Percentiles rank a stretch among this genome's conserved stretches.
Evolutionary conservation across 1,140 invertebrate genomes (phyloP).

Genomic region (Acromyrmex echinatior): DNA sequence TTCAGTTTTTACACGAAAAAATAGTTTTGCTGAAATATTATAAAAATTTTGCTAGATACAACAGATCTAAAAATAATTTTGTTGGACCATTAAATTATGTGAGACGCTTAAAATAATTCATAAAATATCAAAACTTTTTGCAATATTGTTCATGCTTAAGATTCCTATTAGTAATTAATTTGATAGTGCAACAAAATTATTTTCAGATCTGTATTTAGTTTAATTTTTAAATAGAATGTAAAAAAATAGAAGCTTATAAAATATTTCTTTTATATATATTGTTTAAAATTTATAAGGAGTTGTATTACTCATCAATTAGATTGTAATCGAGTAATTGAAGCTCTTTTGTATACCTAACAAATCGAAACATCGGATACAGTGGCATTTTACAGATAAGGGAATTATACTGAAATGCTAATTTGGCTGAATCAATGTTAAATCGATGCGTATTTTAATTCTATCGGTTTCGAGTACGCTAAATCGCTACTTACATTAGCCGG

Average conservation of each 20-base stretch:
- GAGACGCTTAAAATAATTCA: too few species aligned
- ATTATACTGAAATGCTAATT: slow-evolving; percentile 71
- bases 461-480: slow-evolving; percentile 68
- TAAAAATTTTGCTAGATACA: too few species aligned
- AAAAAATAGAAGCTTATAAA: background rate
- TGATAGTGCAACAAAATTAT: too few species aligned
- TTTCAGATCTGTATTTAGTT: too few species aligned
- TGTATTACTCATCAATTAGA: background rate
- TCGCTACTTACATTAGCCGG: slow-evolving; percentile 70
- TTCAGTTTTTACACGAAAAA: background rate
- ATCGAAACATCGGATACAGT: slow-evolving; percentile 43
- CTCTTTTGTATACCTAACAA: background rate
- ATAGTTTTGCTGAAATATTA: too few species aligned
- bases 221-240: background rate
- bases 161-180: too few species aligned
- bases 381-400: slow-evolving; percentile 27
- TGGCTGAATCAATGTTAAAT: slow-evolving; percentile 62
- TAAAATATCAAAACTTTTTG: too few species aligned
- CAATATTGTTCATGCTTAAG: too few species aligned
- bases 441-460: slow-evolving; percentile 73
- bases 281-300: background rate
- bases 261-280: background rate
- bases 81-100: too few species aligned
- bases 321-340: slow-evolving; percentile 31
- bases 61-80: too few species aligned